Evolutionary conservation across 2,888 invertebrate genomes (phyloP).

Genomic region (Callyntrura sp.): DNA sequence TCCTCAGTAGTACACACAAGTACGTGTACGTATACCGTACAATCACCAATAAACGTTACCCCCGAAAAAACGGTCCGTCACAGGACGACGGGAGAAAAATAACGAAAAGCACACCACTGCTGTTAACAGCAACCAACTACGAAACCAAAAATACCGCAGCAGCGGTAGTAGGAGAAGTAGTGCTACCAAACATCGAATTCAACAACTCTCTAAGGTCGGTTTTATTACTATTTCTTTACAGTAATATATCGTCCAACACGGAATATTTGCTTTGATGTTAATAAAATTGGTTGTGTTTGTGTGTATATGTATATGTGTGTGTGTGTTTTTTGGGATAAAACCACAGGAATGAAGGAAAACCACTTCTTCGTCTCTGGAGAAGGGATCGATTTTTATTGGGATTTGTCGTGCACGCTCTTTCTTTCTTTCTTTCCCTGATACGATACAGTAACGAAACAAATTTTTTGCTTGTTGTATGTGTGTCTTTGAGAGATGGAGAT

Average conservation of each 20-base stretch:
- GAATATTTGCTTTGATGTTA: neutral
- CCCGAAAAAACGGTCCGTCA: slow-evolving; percentile 25
- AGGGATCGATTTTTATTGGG: slow-evolving; percentile 58
- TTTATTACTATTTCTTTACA: slow-evolving; percentile 30
- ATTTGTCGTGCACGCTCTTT: slow-evolving; percentile 44
- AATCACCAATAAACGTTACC: slow-evolving; percentile 42
- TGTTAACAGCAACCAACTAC: slow-evolving; percentile 36
- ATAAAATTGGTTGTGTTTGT: neutral
- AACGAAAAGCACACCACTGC: slow-evolving; percentile 33
- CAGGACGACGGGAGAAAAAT: slow-evolving; percentile 26
- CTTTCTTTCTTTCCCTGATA: slow-evolving; percentile 5
- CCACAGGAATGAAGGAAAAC: slow-evolving; percentile 34
- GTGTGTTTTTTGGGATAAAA: neutral
- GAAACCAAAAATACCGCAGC: slow-evolving; percentile 29
- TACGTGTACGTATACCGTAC: neutral
- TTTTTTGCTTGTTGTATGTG: neutral
- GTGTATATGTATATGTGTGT: neutral
- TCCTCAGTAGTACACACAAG: neutral
- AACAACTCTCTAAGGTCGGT: neutral
- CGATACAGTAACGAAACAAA: slow-evolving; percentile 10
- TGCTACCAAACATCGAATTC: neutral
- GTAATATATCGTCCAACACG: slow-evolving; percentile 1
- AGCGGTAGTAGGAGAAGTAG: neutral
- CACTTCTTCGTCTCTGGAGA: slow-evolving; percentile 38
- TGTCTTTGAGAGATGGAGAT: neutral